Percentiles rank a stretch among this genome's conserved stretches.
phyloP scores from a whole-genome alignment of 2,888 invertebrate genomes.

The Heliconius sara region DNA sequence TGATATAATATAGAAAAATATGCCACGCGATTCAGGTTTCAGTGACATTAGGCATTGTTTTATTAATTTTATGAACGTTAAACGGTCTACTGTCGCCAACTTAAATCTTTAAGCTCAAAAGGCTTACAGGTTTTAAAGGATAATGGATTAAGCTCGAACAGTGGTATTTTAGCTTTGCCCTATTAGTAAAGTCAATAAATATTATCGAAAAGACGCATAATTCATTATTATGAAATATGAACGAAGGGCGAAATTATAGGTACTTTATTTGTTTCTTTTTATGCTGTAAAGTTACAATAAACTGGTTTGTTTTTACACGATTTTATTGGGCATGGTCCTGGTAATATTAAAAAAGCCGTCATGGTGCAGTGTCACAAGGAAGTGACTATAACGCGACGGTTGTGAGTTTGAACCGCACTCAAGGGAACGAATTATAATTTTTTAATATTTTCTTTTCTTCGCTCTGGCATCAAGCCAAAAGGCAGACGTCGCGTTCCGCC shows the following conservation, averaged over 20 bases:
- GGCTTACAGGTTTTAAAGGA: slow-evolving; percentile 83
- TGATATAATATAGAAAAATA: neutral
- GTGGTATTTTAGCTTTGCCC: slow-evolving; percentile 77
- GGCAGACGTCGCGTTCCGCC: neutral
- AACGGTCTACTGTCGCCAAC: slow-evolving; percentile 81
- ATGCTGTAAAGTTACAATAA: neutral
- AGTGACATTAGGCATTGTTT: slow-evolving; percentile 9
- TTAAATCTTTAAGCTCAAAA: slow-evolving; percentile 83
- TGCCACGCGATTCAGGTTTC: neutral
- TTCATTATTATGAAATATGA: neutral
- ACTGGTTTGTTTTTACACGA: neutral
- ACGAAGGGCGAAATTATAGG: neutral
- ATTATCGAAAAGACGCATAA: slow-evolving; percentile 2
- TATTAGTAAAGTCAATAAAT: slow-evolving; percentile 59
- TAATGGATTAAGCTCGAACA: slow-evolving; percentile 71
- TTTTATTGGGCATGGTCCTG: neutral
- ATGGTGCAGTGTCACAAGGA: neutral
- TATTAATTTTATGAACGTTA: slow-evolving; percentile 43
- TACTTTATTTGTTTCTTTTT: neutral
- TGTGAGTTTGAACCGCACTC: too few species aligned
- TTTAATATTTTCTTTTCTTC: neutral
- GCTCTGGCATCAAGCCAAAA: neutral
- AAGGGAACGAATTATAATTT: too few species aligned
- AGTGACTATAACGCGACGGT: neutral
- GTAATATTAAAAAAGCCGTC: neutral